These are phyloP conservation scores for Syngnathus typhle DNA, from an alignment of 2,113 vertebrate genomes.

Conservation along the genomic window DNA sequence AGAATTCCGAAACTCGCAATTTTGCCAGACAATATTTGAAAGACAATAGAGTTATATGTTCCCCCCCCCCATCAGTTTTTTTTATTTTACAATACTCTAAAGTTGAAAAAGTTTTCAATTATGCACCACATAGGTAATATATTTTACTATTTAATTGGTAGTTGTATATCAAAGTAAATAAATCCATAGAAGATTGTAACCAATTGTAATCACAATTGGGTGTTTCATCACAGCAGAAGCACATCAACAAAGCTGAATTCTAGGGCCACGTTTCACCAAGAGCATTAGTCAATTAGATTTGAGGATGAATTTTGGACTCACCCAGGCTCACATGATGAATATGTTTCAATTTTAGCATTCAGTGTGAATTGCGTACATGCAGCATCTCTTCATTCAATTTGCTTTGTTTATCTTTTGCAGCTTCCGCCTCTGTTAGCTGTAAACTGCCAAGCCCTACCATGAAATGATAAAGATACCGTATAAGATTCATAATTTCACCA, in stretches of 20 bases:
- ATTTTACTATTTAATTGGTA: no score
- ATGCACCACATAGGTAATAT: no score
- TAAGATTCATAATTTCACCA: neutral
- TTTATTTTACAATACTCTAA: neutral
- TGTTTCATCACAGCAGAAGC: no score
- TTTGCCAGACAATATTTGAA: slow-evolving; percentile 31
- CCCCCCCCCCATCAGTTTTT: neutral
- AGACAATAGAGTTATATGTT: neutral
- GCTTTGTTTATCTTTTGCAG: neutral
- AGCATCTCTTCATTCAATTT: neutral
- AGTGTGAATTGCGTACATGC: neutral
- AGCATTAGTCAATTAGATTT: no score
- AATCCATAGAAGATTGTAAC: no score
- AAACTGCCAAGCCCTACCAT: neutral
- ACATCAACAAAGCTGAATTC: no score
- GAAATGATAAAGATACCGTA: neutral
- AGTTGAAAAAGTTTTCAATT: neutral
- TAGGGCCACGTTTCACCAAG: no score
- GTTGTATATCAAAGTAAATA: no score
- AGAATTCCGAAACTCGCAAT: slow-evolving; percentile 20
- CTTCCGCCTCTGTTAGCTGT: neutral
- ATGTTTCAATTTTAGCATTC: neutral
- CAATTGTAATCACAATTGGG: no score
- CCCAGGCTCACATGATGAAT: neutral
- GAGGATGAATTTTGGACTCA: neutral